A percentile compares a stretch with the other conserved stretches of the same genome.
Conservation (phyloP, 2,113 vertebrate genomes). For the Procavia capensis region DNA sequence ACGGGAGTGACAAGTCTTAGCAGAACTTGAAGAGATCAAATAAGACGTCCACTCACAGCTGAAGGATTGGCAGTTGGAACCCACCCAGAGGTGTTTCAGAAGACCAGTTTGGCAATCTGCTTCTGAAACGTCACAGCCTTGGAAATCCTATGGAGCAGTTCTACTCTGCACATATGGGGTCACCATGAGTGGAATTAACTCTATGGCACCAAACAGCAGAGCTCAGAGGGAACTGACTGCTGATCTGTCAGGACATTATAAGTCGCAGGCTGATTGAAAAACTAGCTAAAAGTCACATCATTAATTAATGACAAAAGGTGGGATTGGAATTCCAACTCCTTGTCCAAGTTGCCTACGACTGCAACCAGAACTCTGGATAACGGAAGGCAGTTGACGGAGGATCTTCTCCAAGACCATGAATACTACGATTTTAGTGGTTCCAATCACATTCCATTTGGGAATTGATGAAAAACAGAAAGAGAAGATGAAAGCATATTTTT, state of each 20-base stretch:
- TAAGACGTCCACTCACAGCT: neutral
- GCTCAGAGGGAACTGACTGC: neutral
- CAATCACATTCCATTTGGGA: neutral
- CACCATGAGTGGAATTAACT: too few relatives aligned
- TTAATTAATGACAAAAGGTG: neutral
- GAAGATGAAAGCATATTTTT: neutral
- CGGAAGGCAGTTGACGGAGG: neutral
- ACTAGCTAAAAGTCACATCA: neutral
- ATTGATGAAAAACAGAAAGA: neutral
- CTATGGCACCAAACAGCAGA: neutral
- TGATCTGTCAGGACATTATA: neutral
- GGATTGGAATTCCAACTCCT: neutral
- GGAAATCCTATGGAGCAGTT: too few relatives aligned
- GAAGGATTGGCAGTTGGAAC: too few relatives aligned
- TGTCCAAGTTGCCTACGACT: neutral
- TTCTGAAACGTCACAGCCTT: too few relatives aligned
- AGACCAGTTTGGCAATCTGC: too few relatives aligned
- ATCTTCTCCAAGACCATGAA: neutral
- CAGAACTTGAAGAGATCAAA: neutral
- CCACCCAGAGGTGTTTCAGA: too few relatives aligned
- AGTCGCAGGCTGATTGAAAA: neutral
- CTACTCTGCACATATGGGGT: too few relatives aligned
- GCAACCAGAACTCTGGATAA: neutral
- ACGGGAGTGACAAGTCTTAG: neutral
- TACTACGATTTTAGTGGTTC: neutral